These are phyloP conservation scores for Neogale vison DNA, from an alignment of 2,113 vertebrate genomes.

Conservation along the genomic window DNA sequence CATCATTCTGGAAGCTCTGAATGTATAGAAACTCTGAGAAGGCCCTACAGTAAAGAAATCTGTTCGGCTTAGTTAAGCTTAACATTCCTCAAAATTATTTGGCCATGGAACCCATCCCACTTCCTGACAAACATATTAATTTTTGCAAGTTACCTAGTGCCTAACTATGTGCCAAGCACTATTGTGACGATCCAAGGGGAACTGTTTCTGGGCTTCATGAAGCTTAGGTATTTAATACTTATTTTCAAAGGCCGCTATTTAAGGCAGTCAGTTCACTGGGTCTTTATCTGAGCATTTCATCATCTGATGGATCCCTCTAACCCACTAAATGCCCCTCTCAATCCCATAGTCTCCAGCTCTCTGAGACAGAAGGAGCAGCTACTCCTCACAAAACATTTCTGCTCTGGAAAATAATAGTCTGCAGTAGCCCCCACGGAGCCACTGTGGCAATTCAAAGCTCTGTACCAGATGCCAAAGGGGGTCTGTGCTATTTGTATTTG, in stretches of 20 bases:
- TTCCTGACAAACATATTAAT: not conserved
- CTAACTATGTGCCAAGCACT: not conserved
- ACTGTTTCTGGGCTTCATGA: not conserved
- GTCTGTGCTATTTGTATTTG: not conserved
- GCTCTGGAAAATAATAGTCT: not conserved
- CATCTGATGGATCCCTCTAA: not conserved
- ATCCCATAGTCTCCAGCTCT: not conserved
- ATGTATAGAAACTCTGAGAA: not conserved
- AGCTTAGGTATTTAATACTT: not conserved
- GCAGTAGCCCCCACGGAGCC: not conserved
- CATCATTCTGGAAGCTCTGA: not conserved
- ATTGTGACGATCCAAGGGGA: not conserved
- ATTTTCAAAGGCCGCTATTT: not conserved
- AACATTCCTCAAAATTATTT: conserved; percentile 14
- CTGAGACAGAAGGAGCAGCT: not conserved
- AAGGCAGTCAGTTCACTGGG: not conserved
- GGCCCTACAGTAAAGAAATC: not conserved
- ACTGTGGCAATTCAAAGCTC: not conserved
- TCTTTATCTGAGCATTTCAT: conserved; percentile 19
- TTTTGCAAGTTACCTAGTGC: not conserved
- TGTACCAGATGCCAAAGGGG: not conserved
- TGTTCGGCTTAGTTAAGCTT: not conserved
- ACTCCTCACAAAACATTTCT: not conserved
- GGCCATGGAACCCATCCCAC: not conserved
- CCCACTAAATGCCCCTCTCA: not conserved